phyloP scores from a whole-genome alignment of 1,140 invertebrate species.

The Bombus waltoni region DNA sequence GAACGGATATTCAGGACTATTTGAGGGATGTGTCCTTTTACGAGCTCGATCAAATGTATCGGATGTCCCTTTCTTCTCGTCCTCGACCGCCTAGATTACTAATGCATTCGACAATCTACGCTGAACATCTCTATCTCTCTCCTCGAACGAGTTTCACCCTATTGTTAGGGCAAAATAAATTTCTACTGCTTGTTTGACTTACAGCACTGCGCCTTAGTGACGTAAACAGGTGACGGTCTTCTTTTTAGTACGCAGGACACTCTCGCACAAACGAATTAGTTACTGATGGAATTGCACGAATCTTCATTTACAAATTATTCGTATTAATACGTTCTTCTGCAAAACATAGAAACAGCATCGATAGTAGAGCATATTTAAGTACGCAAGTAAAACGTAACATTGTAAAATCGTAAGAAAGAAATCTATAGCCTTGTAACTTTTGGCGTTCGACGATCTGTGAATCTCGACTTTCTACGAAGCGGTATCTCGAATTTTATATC shows the following conservation, averaged over 20 bases:
- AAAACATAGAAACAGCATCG: too few species aligned
- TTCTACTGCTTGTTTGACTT: not conserved
- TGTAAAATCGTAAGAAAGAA: too few species aligned
- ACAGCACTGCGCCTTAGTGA: not conserved
- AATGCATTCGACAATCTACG: conserved; percentile 1
- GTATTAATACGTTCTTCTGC: too few species aligned
- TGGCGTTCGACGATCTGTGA: not conserved
- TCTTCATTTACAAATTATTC: too few species aligned
- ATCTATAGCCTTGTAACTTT: too few species aligned
- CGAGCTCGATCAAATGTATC: conserved; percentile 42
- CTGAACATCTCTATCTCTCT: not conserved
- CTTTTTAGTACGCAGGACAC: too few species aligned
- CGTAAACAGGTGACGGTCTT: not conserved
- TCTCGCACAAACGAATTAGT: too few species aligned
- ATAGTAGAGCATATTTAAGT: too few species aligned
- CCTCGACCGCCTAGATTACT: not conserved
- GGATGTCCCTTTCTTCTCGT: not conserved
- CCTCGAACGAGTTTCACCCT: not conserved
- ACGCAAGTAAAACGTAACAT: too few species aligned
- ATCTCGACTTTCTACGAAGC: not conserved
- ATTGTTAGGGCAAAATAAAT: conserved; percentile 20
- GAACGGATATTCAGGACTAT: conserved; percentile 41
- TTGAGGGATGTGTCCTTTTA: conserved; percentile 8
- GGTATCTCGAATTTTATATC: not conserved
- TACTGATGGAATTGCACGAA: too few species aligned